Base-by-base conservation (phyloP, 2,888 invertebrate genomes). In the Caenorhabditis doughertyi region DNA sequence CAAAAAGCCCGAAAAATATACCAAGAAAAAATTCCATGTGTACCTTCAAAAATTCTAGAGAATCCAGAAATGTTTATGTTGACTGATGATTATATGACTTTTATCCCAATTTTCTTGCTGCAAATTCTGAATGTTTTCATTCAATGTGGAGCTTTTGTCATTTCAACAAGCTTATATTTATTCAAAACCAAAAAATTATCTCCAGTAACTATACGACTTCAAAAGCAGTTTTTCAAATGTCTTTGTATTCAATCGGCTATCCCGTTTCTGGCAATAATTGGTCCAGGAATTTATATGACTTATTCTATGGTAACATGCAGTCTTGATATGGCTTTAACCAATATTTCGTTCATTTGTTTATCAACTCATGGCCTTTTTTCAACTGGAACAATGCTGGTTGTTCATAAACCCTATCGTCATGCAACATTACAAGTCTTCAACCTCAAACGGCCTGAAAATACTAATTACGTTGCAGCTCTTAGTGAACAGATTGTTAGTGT, bases 361-460 rank as follows among this genome's bases (percentile, higher is more conserved):
- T 27, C 27, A n/a, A 27, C 29, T 11, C 29, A 64, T 47, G 64
- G 64, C n/a, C 25, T 29, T n/a, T n/a, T 44, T 7, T 42, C 42
- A 25, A 64, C 64, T 1, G 25, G 47, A 3, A 47, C 64, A 7
- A 64, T 64, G 64, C 4, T 64, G 2, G 16, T 2, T 11, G 44
- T 64, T 44, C 64, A 64, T 47, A 64, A 64, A 29, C 25, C 64
- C 3, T 64, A 47, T 47, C 44, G 44, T 1, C 16, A 44, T 5
- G 44, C 44, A 44, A 44, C n/a, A n/a, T n/a, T n/a, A n/a, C n/a
- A n/a, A n/a, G n/a, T n/a, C n/a, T n/a, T n/a, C n/a, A n/a, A n/a
- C n/a, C n/a, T n/a, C n/a, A n/a, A n/a, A n/a, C n/a, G n/a, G n/a
- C n/a, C n/a, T n/a, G n/a, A n/a, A n/a, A n/a, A n/a, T n/a, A n/a